A percentile compares a stretch with the other conserved stretches of the same genome.
Conservation (phyloP, 2,113 vertebrate genomes). For the Callipepla squamata region DNA sequence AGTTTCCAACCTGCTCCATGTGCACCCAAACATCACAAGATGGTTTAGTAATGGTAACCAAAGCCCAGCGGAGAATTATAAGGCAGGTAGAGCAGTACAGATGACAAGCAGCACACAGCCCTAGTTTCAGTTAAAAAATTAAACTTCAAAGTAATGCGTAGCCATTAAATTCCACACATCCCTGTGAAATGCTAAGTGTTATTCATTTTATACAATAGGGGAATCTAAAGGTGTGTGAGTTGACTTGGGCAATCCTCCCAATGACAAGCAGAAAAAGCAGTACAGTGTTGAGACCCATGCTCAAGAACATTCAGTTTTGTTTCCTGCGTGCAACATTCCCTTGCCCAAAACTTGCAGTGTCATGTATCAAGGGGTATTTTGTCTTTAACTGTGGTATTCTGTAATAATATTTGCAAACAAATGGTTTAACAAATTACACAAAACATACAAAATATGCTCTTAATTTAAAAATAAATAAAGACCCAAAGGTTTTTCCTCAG, state of each 20-base stretch:
- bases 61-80: background rate
- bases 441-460: constrained; percentile 29
- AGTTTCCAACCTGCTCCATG: background rate
- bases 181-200: background rate
- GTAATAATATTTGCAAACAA: constrained; percentile 15
- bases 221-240: constrained; percentile 19
- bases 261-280: background rate
- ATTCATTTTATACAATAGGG: background rate
- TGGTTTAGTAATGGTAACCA: background rate
- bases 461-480: background rate
- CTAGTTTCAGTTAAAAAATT: background rate
- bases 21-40: background rate
- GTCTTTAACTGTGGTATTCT: background rate
- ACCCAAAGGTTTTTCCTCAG: constrained; percentile 4
- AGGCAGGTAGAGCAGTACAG: background rate
- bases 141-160: constrained; percentile 9
- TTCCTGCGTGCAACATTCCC: background rate
- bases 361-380: background rate
- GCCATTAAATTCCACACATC: constrained; percentile 27
- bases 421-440: constrained; percentile 23
- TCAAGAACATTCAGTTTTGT: background rate
- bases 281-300: background rate
- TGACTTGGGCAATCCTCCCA: background rate
- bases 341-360: background rate
- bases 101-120: background rate